Conservation (phyloP, 37 sponge, comb jelly and placozoan genomes). For the Hormiphora californensis region DNA sequence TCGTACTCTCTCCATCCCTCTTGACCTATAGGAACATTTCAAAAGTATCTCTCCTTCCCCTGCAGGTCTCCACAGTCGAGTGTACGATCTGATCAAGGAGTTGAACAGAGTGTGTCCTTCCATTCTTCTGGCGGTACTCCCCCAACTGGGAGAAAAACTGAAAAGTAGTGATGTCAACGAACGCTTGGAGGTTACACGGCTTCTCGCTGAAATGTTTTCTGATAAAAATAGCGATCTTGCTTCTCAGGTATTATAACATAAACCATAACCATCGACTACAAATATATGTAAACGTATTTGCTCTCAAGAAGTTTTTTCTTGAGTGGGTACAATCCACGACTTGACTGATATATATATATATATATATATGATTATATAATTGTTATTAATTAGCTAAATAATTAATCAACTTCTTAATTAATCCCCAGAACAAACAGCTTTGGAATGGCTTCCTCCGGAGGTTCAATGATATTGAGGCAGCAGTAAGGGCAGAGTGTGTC, state of each 20-base stretch:
- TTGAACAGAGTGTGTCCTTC: slow-evolving; percentile 69
- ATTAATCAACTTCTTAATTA: no score
- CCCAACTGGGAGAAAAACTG: slow-evolving; percentile 83
- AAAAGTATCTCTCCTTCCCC: no score
- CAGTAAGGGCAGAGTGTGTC: slow-evolving; percentile 65
- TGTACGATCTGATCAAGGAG: slow-evolving; percentile 74
- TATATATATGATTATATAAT: no score
- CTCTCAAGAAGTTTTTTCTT: no score
- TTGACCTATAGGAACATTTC: no score
- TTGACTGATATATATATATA: no score
- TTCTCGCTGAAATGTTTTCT: slow-evolving; percentile 80
- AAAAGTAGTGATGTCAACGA: slow-evolving; percentile 70
- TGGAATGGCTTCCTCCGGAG: slow-evolving; percentile 75
- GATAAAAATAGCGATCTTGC: slow-evolving; percentile 63
- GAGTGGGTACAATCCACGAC: no score
- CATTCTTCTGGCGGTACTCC: slow-evolving; percentile 73
- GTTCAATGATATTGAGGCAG: slow-evolving; percentile 66
- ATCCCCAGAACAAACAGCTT: slow-evolving; percentile 66
- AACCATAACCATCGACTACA: no score
- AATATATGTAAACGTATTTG: no score
- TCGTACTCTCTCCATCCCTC: no score
- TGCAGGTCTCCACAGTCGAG: slow-evolving; percentile 47
- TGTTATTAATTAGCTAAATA: no score
- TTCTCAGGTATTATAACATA: no score
- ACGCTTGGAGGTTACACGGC: slow-evolving; percentile 62